Evolutionary conservation across 2,888 invertebrate species (phyloP).

Genomic region (Auanema sp.): DNA sequence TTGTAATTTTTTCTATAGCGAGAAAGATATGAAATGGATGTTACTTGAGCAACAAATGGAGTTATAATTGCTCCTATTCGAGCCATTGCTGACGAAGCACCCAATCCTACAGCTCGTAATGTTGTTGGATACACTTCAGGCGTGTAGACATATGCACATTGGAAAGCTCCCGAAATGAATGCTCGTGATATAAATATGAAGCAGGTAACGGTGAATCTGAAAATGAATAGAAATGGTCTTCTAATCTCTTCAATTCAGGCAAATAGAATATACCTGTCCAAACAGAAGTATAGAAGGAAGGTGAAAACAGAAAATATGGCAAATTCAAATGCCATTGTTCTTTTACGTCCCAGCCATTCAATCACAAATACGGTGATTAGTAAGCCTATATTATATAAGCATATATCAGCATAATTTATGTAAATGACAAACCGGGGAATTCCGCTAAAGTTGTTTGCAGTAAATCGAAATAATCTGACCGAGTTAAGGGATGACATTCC

Average conservation of each 20-base stretch:
- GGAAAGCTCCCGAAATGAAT: constrained; percentile 89
- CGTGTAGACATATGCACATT: constrained; percentile 92
- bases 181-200: constrained; percentile 85
- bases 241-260: too few relatives aligned
- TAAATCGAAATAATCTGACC: constrained; percentile 86
- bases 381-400: constrained; percentile 71
- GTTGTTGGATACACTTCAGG: constrained; percentile 91
- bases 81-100: constrained; percentile 86
- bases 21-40: neutral
- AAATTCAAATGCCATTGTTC: constrained; percentile 91
- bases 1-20: neutral
- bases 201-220: constrained; percentile 72
- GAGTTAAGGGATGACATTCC: constrained; percentile 72
- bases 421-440: constrained; percentile 76
- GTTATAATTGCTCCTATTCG: constrained; percentile 89
- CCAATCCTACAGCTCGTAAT: constrained; percentile 84
- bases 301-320: constrained; percentile 77
- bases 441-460: constrained; percentile 91
- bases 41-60: constrained; percentile 87
- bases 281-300: constrained; percentile 75
- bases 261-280: constrained; percentile 49
- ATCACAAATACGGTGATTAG: constrained; percentile 86
- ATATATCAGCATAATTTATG: constrained; percentile 1
- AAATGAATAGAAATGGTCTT: constrained; percentile 11
- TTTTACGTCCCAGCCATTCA: constrained; percentile 84